phyloP scores from a whole-genome alignment of 2,797 vertebrate species.

The Avahi laniger region DNA sequence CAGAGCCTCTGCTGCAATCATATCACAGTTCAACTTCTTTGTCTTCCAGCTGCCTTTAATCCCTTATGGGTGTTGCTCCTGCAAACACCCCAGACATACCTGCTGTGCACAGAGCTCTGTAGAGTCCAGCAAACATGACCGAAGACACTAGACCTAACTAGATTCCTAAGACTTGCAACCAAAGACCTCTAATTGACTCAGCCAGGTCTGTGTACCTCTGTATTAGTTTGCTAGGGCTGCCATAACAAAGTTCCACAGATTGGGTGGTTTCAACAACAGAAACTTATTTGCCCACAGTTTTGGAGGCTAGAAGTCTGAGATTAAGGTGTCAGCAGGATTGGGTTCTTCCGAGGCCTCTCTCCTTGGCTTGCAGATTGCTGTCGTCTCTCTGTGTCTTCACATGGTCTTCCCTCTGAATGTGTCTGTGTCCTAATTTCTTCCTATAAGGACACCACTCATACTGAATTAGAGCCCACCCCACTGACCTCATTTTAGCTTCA shows the following conservation, averaged over 20 bases:
- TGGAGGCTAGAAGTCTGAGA: neutral
- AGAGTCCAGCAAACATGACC: no score
- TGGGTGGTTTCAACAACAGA: neutral
- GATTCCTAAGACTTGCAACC: neutral
- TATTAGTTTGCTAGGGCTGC: neutral
- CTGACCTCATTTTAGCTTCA: neutral
- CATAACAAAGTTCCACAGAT: neutral
- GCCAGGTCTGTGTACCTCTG: neutral
- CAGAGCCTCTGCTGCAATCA: neutral
- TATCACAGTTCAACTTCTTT: neutral
- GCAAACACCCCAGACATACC: rapidly evolving
- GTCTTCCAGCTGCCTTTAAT: no score
- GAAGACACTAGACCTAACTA: neutral
- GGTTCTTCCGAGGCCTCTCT: neutral
- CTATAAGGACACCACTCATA: neutral
- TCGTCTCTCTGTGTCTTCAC: neutral
- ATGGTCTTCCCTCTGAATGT: neutral
- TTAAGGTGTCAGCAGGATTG: neutral
- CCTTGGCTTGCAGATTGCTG: neutral
- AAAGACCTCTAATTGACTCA: neutral
- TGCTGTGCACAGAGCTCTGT: neutral
- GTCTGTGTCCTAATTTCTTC: neutral
- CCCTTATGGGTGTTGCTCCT: neutral
- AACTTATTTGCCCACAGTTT: neutral
- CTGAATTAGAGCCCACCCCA: neutral